These are phyloP conservation scores for Thomomys bottae DNA, from an alignment of 2,113 vertebrate species.

Conservation along the genomic window DNA sequence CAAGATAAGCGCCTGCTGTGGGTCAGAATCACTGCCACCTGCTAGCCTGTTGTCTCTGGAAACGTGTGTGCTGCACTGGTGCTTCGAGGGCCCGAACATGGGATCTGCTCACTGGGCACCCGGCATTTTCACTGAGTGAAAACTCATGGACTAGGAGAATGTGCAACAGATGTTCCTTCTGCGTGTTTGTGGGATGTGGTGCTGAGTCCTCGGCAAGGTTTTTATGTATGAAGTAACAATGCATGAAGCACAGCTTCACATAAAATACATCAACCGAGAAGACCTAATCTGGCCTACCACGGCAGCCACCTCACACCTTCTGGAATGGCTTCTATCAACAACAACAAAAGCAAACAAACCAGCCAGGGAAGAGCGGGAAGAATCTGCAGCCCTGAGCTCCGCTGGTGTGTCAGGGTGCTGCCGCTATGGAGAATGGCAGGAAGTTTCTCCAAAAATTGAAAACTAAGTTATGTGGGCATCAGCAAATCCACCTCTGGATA, in stretches of 20 bases:
- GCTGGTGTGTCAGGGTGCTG: accelerated
- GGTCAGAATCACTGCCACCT: too few species aligned
- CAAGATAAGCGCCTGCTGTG: too few species aligned
- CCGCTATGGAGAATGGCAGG: not conserved
- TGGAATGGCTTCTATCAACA: not conserved
- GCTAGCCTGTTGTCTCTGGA: too few species aligned
- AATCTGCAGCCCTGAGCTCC: accelerated
- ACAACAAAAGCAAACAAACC: too few species aligned
- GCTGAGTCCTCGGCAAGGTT: not conserved
- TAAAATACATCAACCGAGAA: not conserved
- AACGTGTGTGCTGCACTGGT: too few species aligned
- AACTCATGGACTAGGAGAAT: too few species aligned
- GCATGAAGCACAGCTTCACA: not conserved
- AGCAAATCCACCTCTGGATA: not conserved
- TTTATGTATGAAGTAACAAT: not conserved
- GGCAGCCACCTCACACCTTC: not conserved
- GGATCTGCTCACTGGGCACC: not conserved
- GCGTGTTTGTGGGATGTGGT: not conserved
- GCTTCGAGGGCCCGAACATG: not conserved
- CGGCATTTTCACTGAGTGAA: not conserved
- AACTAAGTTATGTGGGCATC: not conserved
- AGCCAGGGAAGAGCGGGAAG: accelerated
- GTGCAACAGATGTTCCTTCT: accelerated
- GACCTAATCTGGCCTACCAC: accelerated
- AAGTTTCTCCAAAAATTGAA: not conserved